phyloP scores from a whole-genome alignment of 23 tunicate species.

The Trididemnum clinides region DNA sequence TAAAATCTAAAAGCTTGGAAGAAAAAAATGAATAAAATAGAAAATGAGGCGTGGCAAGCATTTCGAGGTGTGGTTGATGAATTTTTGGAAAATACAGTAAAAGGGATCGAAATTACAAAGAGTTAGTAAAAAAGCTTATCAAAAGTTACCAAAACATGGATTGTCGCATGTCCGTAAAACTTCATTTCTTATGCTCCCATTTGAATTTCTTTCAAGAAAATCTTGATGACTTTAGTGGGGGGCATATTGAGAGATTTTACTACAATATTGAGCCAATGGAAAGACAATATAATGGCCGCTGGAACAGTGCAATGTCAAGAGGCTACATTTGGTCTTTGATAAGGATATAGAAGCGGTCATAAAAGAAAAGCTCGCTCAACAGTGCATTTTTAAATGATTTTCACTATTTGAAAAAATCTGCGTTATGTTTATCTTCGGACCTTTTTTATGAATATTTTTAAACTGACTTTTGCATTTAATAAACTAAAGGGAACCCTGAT shows the following conservation, averaged over 20 bases:
- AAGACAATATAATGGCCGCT: constrained; percentile 39
- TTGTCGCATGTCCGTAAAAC: constrained; percentile 41
- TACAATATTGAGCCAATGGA: constrained; percentile 26
- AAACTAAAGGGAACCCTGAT: constrained; percentile 24
- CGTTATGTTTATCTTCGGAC: too few species aligned
- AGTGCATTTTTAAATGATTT: constrained; percentile 36
- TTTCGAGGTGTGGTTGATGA: too few species aligned
- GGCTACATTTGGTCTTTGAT: too few species aligned
- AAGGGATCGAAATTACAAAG: background rate
- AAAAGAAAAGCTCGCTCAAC: constrained; percentile 35
- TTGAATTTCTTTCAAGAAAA: constrained; percentile 27
- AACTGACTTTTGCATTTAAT: constrained; percentile 26
- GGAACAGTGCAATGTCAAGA: constrained; percentile 19
- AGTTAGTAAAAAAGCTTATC: too few species aligned
- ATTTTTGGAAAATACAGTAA: constrained; percentile 1
- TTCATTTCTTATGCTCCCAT: constrained; percentile 39
- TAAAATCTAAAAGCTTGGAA: constrained; percentile 24
- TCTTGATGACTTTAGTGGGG: constrained; percentile 39
- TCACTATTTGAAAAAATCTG: too few species aligned
- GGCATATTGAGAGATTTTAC: constrained; percentile 23
- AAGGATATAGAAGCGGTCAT: too few species aligned
- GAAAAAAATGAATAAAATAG: background rate
- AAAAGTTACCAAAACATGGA: too few species aligned
- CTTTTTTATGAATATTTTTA: constrained; percentile 3
- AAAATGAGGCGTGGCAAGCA: constrained; percentile 20